phyloP scores from a whole-genome alignment of 2,888 invertebrate species.

The Auanema sp. region DNA sequence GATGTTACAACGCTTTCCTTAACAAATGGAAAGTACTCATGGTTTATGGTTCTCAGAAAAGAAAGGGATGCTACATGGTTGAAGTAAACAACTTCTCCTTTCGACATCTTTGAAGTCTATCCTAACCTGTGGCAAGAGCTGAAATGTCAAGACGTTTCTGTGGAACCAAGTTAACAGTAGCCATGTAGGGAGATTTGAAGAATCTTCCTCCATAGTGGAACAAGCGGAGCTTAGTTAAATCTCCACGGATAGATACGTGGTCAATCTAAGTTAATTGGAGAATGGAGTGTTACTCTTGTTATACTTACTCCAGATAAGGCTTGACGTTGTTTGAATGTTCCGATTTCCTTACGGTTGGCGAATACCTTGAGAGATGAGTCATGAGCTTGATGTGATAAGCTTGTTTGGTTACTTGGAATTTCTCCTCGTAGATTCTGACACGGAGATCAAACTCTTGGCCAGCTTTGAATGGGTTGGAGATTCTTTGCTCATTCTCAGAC shows the following conservation, averaged over 20 bases:
- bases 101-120: too few relatives aligned
- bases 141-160: constrained; percentile 61
- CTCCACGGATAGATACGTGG: constrained; percentile 61
- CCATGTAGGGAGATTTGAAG: constrained; percentile 61
- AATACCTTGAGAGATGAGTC: constrained; percentile 43
- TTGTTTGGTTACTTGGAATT: constrained; percentile 43
- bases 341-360: constrained; percentile 60
- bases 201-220: constrained; percentile 62
- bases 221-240: constrained; percentile 53
- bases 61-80: background rate
- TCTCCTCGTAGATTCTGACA: constrained; percentile 57
- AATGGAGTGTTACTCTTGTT: background rate
- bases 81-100: background rate
- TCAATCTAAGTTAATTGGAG: constrained; percentile 45
- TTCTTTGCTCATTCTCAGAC: constrained; percentile 60
- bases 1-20: constrained; percentile 60
- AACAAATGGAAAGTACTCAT: constrained; percentile 8
- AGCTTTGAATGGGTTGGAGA: constrained; percentile 59
- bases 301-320: constrained; percentile 54
- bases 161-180: constrained; percentile 57
- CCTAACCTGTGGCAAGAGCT: constrained; percentile 59
- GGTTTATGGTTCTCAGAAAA: background rate
- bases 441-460: constrained; percentile 59
- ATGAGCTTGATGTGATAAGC: background rate
- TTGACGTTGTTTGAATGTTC: constrained; percentile 58